Base-by-base conservation (phyloP, 1,140 invertebrate species). In the Lepidurus couesii region DNA sequence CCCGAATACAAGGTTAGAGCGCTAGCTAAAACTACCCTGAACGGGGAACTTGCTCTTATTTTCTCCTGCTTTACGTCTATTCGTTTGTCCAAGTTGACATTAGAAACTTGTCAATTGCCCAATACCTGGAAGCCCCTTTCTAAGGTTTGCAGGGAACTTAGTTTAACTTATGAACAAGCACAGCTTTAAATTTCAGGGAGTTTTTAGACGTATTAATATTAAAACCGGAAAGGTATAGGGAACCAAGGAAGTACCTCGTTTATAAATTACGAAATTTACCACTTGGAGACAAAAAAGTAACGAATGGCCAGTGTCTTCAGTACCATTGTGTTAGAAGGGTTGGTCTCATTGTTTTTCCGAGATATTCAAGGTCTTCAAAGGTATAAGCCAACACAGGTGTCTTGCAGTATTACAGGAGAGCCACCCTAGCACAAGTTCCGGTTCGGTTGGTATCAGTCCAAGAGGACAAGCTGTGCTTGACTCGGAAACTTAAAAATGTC, bases 401-500 rank as follows among this genome's bases (percentile, higher is more conserved):
- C 21, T 65, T 13, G 53, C 1, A 65, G 53, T 65, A 16, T 65
- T 13, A 6, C 21, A 65, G 21, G n/a, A 65, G 21, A 65, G n/a
- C 13, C 34, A 34, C 34, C 53, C 53, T 21, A 65, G 13, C 53
- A 65, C 53, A n/a, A 65, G 53, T 65, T 65, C 53, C 53, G 53
- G 53, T 65, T 65, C 53, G 21, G 53, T 65, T 21, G 53, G 53
- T 34, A 8, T 65, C 53, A 7, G 6, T 65, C 21, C 16, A 13
- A 65, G 21, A 21, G 7, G 16, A n/a, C 53, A 65, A 65, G 53
- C 45, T 5, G 45, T 11, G 45, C 47, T 65, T 65, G 6, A 21
- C 6, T 65, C 53, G n/a, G 53, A 65, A n/a, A 21, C 53, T 65
- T 21, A 65, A 65, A 65, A 65, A 65, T 65, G 53, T 65, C 53